Evolutionary conservation across 2,888 invertebrate genomes (phyloP).

Genomic region (Entomobrya multifasciata): DNA sequence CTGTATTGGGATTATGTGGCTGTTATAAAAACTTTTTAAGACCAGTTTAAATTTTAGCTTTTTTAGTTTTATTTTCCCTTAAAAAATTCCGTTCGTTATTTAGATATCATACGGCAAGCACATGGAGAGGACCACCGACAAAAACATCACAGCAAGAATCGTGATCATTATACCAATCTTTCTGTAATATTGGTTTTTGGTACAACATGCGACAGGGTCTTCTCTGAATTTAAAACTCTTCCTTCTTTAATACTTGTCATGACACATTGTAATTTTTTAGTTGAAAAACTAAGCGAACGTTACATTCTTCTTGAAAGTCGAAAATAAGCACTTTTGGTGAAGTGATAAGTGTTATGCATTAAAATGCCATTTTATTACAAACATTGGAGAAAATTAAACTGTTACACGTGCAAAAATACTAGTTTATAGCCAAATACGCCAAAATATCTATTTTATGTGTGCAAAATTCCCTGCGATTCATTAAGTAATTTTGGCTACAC

Average conservation of each 20-base stretch:
- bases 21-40: conserved; percentile 35
- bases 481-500: conserved; percentile 35
- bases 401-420: background rate
- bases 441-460: background rate
- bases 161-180: background rate
- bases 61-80: conserved; percentile 1
- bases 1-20: background rate
- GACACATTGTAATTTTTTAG: no score
- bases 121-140: conserved; percentile 13
- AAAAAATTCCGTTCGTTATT: background rate
- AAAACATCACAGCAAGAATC: background rate
- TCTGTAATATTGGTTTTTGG: no score
- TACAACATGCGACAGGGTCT: no score
- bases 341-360: no score
- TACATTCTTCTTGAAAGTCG: no score
- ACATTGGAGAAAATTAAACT: background rate
- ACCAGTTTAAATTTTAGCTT: conserved; percentile 37
- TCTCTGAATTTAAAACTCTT: no score
- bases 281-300: no score
- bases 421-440: background rate
- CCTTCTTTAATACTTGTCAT: no score
- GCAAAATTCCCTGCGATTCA: background rate
- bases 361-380: background rate
- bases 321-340: no score
- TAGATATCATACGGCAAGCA: conserved; percentile 18